These are phyloP conservation scores for Sialia sialis DNA, from an alignment of 2,113 vertebrate genomes.

Conservation along the genomic window DNA sequence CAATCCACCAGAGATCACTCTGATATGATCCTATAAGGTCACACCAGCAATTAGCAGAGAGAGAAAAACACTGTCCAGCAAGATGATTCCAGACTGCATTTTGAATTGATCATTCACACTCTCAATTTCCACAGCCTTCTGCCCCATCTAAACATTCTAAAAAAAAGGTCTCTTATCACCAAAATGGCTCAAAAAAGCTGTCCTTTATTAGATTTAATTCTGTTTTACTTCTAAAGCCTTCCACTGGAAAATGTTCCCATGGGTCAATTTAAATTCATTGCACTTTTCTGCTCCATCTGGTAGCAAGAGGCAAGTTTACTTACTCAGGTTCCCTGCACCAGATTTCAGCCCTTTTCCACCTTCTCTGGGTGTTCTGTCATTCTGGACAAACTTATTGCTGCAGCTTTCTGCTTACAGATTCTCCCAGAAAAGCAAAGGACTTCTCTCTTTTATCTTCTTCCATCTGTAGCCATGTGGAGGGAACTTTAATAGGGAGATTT, in stretches of 20 bases:
- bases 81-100: not conserved
- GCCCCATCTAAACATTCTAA: not conserved
- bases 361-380: not conserved
- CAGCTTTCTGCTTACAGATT: not conserved
- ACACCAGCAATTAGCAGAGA: not conserved
- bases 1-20: not conserved
- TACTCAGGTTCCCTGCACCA: not conserved
- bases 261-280: not conserved
- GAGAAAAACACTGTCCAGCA: not conserved
- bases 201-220: not conserved
- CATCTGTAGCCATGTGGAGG: not conserved
- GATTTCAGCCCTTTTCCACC: not conserved
- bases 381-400: not conserved
- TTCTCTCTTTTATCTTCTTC: not conserved
- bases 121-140: not conserved
- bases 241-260: fast-evolving
- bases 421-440: not conserved
- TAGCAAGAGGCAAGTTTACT: not conserved
- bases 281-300: not conserved
- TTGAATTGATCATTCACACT: not conserved
- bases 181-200: not conserved
- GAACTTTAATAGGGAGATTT: not conserved
- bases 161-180: not conserved
- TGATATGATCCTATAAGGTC: not conserved
- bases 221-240: not conserved